Base-by-base conservation (phyloP, 2,113 vertebrate species). In the Elaphurus davidianus region DNA sequence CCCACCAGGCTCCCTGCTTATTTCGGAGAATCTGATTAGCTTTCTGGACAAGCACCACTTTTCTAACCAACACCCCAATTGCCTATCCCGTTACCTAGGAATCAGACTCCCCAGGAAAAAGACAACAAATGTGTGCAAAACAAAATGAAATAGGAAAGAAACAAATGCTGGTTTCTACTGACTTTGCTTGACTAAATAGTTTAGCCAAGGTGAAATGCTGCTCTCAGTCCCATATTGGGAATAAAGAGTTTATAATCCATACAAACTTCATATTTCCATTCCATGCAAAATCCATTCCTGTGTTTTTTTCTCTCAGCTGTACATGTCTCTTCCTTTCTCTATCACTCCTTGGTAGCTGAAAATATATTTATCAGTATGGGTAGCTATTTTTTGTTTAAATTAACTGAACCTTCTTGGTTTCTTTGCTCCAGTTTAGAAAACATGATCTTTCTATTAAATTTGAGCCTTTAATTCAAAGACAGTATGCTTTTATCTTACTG, bases 71-170 rank as follows among this genome's bases (percentile, higher is more conserved):
- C 5, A 59, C 2, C 28, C 2, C 7, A 6, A 1, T 7, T 19
- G 1, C 50, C 27, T 4, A 36, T 30, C 9, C 12, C 11, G 11
- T 55, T 27, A 5, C 0, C n/a, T 3, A 43, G 54, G 71, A n/a
- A 91, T 55, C 7, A 28, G 36, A 83, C 5, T 76, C 23, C 25
- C 1, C 3, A 27, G 43, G 50, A 78, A 11, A 94, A 45, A 59
- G 8, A 16, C 85, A 54, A 50, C 6, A 54, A 52, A 23, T 50
- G 2, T 52, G 10, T 17, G 5, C 16, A 90, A 84, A 54, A 55
- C 4, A 54, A 60, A 83, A 71, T 16, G 6, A 85, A 84, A 54
- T 45, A 16, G 0, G 2, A 2, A 59, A 85, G 84, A 74, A 87
- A 60, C 25, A 90, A 52, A 54, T 82, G 13, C 3, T 76, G 45